These are phyloP conservation scores for Lasioglossum leucozonium DNA, from an alignment of 2,888 invertebrate genomes.

Conservation along the genomic window DNA sequence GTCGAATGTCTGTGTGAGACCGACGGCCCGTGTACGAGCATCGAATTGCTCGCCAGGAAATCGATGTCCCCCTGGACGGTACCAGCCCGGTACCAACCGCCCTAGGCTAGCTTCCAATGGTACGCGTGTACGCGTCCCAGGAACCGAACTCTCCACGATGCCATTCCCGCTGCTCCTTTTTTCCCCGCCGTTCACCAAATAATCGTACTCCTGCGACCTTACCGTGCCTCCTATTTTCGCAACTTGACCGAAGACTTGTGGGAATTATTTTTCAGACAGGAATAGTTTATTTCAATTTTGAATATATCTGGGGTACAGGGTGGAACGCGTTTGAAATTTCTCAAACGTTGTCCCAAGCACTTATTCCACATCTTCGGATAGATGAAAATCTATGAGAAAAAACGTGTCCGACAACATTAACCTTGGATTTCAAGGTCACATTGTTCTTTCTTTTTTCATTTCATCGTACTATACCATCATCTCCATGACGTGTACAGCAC, in stretches of 20 bases:
- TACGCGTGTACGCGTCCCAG: slow-evolving; percentile 12
- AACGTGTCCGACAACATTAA: too few relatives aligned
- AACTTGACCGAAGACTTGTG: background rate
- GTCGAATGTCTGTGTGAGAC: slow-evolving; percentile 37
- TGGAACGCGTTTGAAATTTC: too few relatives aligned
- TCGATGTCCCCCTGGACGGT: slow-evolving; percentile 72
- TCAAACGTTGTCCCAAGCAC: too few relatives aligned
- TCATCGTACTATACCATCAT: too few relatives aligned
- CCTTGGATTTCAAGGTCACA: too few relatives aligned
- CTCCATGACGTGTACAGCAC: too few relatives aligned
- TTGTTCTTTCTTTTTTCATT: too few relatives aligned
- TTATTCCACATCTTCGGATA: too few relatives aligned
- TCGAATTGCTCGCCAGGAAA: slow-evolving; percentile 75
- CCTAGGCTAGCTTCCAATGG: slow-evolving; percentile 37
- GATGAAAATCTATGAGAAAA: too few relatives aligned
- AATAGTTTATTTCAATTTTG: too few relatives aligned
- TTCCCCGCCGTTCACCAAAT: background rate
- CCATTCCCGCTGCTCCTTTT: background rate
- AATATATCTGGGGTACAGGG: too few relatives aligned
- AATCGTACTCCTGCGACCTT: background rate
- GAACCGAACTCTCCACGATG: background rate
- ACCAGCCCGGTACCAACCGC: slow-evolving; percentile 63
- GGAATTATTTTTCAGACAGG: background rate
- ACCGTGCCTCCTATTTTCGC: background rate
- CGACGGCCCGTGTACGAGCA: slow-evolving; percentile 65